A percentile compares a stretch with the other conserved stretches of the same genome.
These are phyloP conservation scores for Pterobdella sp. DNA, from an alignment of 2,888 invertebrate genomes.

Conservation along the genomic window DNA sequence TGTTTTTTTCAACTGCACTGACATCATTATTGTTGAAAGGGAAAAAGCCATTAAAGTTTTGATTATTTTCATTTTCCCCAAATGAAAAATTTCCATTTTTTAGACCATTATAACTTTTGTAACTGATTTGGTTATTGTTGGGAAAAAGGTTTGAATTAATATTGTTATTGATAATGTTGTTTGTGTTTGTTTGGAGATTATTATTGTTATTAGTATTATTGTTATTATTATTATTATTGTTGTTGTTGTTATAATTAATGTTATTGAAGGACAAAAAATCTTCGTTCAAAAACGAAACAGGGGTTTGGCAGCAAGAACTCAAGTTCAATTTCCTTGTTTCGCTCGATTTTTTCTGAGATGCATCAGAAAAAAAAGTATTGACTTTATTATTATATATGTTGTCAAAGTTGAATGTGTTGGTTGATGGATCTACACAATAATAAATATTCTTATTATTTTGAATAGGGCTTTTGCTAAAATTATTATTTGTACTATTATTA, in stretches of 20 bases:
- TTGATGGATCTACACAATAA: background rate
- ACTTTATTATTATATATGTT: background rate
- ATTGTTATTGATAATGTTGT: background rate
- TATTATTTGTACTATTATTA: conserved; percentile 1
- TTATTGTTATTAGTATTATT: background rate
- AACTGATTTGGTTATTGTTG: background rate
- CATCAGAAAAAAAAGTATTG: background rate
- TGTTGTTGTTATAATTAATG: background rate
- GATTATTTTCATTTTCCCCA: background rate
- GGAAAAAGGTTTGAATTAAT: background rate
- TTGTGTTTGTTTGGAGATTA: background rate
- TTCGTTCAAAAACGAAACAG: background rate
- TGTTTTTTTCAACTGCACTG: background rate
- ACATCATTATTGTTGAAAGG: background rate
- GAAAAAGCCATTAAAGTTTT: background rate
- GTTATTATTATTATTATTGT: background rate
- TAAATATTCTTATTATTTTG: conserved; percentile 9
- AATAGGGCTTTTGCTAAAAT: background rate
- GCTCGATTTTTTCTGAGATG: background rate
- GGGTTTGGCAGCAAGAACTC: conserved; percentile 13
- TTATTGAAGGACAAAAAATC: background rate
- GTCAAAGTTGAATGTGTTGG: background rate
- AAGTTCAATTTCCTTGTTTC: background rate
- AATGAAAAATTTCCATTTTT: too few relatives aligned
- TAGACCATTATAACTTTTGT: background rate